phyloP scores from a whole-genome alignment of 2,888 invertebrate genomes.

The Euphydryas editha region DNA sequence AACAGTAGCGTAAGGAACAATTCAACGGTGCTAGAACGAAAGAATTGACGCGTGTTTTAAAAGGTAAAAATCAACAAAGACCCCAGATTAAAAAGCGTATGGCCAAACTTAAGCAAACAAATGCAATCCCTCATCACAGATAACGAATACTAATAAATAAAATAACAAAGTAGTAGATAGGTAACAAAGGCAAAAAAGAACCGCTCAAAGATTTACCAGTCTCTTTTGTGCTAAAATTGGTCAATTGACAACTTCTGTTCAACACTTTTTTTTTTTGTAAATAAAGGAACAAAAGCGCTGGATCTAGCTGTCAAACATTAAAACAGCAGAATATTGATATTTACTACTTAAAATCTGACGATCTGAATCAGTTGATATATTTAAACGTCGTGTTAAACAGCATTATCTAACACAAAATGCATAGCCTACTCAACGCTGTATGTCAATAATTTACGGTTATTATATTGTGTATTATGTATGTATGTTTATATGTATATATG shows the following conservation, averaged over 20 bases:
- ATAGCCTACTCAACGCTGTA: too few relatives aligned
- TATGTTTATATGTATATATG: too few relatives aligned
- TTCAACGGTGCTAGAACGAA: constrained; percentile 25
- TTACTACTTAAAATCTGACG: too few relatives aligned
- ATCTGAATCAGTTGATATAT: too few relatives aligned
- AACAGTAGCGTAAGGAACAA: constrained; percentile 14
- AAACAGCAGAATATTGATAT: not conserved
- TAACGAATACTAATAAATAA: constrained; percentile 29
- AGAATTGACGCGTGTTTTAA: constrained; percentile 20
- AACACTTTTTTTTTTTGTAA: not conserved
- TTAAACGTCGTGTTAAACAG: too few relatives aligned
- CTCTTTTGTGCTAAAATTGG: constrained; percentile 12
- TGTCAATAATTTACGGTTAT: too few relatives aligned
- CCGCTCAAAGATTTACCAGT: constrained; percentile 28
- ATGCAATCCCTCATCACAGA: constrained; percentile 43
- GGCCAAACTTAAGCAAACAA: constrained; percentile 32
- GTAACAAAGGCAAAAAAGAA: constrained; percentile 27
- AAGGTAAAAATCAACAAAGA: constrained; percentile 5
- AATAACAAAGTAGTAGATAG: constrained; percentile 9
- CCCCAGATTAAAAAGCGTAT: constrained; percentile 4
- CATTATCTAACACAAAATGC: too few relatives aligned
- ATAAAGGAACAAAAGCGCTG: constrained; percentile 8
- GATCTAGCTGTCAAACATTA: not conserved
- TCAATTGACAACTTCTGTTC: constrained; percentile 32
- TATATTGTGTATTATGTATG: too few relatives aligned